These are phyloP conservation scores for Pelobates cultripes DNA, from an alignment of 2,797 vertebrate species.

Conservation along the genomic window DNA sequence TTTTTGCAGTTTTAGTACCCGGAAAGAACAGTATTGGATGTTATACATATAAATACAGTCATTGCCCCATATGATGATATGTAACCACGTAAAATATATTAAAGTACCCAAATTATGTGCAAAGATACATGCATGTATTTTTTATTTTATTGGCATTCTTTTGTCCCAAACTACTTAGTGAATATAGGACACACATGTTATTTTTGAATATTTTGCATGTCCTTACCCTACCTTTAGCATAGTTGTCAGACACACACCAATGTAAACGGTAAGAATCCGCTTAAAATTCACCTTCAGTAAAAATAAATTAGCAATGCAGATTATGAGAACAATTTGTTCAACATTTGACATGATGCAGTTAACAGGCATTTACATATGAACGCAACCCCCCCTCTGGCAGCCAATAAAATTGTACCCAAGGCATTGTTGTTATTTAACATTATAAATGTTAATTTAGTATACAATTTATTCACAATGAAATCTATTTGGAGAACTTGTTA, in stretches of 20 bases:
- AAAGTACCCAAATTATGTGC: too few species aligned
- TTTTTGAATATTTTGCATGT: neutral
- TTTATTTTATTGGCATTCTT: too few species aligned
- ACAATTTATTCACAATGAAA: neutral
- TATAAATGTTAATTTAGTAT: neutral
- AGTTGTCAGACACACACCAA: neutral
- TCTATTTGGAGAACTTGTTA: too few species aligned
- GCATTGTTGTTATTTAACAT: neutral
- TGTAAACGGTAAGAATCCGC: neutral
- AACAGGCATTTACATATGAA: neutral
- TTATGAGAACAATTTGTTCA: conserved; percentile 8
- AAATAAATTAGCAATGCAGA: conserved; percentile 30
- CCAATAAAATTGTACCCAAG: neutral
- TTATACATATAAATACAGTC: too few species aligned
- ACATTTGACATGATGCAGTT: neutral
- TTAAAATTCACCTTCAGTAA: neutral
- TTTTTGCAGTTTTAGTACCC: too few species aligned
- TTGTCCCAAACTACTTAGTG: too few species aligned
- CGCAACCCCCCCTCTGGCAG: conserved; percentile 1
- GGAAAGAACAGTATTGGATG: too few species aligned
- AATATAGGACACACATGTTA: too few species aligned
- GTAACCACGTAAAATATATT: too few species aligned
- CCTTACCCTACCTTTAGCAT: conserved; percentile 1
- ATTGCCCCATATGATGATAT: too few species aligned
- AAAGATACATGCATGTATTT: too few species aligned